Base-by-base conservation (phyloP, 53 echinoderm and acorn worm genomes). In the Paelopatides confundens region DNA sequence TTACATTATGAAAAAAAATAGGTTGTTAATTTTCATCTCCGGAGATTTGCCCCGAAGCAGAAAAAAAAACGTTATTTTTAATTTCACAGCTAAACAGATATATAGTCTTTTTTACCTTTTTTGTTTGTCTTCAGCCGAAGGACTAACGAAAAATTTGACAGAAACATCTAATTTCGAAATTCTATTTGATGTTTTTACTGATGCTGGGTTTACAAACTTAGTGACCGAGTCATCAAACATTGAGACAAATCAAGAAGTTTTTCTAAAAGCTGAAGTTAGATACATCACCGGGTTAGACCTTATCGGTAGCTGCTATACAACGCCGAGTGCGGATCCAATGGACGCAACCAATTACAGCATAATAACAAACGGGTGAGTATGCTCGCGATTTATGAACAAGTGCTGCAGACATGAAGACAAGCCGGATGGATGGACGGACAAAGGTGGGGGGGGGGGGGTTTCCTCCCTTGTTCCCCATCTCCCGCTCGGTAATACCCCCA, bases 111-210 rank as follows among this genome's bases (percentile, higher is more conserved):
- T 48, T 48, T 48, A 9, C 48, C 9, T 48, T 48, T 48, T 48
- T 48, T 48, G 1, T 48, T 48, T 58, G 58, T 67, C 29, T 24
- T 27, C 47, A 74, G 74, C 8, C 34, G 74, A 74, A 74, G 38
- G 39, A 74, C 29, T 26, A 11, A 74, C 74, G 14, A 74, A 74
- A 74, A 74, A 74, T 74, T 14, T 74, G 14, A 74, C 74, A 11
- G 74, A 4, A 5, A 39, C 39, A 1, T n/a, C 47, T 8, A 43
- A 28, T 46, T 74, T 74, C 34, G 43, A 74, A 6, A 74, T 74
- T 4, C n/a, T 3, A n/a, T 74, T 74, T 9, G 21, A 26, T 8
- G 40, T 74, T 18, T 74, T 33, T 23, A 46, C 24, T 24, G 74
- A 74, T 39, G 23, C 36, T 28, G 46, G 17, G 8, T 36, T 40